Evolutionary conservation across 2,797 vertebrate species (phyloP).

Genomic region (Apodemus agrarius): DNA sequence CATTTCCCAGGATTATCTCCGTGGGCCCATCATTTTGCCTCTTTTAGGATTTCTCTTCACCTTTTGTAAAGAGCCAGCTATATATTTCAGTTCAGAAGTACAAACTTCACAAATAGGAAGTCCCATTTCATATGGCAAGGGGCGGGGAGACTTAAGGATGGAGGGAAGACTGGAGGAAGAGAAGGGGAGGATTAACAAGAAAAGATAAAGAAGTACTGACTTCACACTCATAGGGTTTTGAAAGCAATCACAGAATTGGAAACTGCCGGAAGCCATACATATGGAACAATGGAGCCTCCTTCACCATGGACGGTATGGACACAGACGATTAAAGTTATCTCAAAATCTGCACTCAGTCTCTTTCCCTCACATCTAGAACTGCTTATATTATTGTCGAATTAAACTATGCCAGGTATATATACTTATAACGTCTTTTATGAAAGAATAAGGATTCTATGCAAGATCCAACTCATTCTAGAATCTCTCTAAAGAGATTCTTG

Average conservation of each 20-base stretch:
- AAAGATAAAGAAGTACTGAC: too few species aligned
- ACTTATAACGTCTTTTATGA: conserved; percentile 52
- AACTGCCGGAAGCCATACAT: neutral
- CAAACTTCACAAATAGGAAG: neutral
- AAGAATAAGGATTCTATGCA: neutral
- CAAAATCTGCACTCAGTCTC: neutral
- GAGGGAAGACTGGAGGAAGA: neutral
- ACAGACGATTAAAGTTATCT: neutral
- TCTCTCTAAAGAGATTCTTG: neutral
- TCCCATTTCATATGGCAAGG: neutral
- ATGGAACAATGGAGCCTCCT: neutral
- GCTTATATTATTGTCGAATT: neutral
- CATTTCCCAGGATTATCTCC: neutral
- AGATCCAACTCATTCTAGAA: neutral
- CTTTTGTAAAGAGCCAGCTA: neutral
- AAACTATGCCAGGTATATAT: conserved; percentile 3
- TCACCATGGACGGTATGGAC: neutral
- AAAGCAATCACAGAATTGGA: conserved; percentile 28
- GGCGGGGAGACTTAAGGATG: neutral
- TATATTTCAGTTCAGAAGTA: neutral
- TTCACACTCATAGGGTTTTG: neutral
- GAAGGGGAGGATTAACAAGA: neutral
- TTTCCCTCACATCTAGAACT: conserved; percentile 34
- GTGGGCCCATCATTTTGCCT: neutral
- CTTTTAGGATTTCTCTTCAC: neutral